These are phyloP conservation scores for Nannospalax galili DNA, from an alignment of 2,113 vertebrate genomes.

Conservation along the genomic window DNA sequence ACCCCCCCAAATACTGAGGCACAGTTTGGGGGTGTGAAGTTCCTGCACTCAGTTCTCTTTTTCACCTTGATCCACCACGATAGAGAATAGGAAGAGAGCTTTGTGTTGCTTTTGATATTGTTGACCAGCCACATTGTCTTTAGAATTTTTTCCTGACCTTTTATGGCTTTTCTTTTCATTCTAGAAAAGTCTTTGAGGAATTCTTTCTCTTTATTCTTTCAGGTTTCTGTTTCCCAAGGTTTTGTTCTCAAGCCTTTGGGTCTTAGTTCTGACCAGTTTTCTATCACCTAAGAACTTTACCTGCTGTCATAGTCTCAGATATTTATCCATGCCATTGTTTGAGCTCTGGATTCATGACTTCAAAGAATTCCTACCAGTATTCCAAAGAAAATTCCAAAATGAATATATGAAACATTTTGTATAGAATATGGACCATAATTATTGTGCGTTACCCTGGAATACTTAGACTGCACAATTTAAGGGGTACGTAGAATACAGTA, in stretches of 20 bases:
- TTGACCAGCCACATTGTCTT: background rate
- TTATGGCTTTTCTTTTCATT: background rate
- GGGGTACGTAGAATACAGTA: background rate
- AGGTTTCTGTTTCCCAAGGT: background rate
- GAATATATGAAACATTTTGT: conserved; percentile 11
- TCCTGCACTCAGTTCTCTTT: no score
- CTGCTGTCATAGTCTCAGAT: background rate
- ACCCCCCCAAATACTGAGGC: no score
- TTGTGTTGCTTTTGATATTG: no score
- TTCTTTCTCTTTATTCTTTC: background rate
- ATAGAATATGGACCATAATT: background rate
- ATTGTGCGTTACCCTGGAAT: conserved; percentile 9
- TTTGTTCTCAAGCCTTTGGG: background rate
- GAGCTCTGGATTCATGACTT: background rate
- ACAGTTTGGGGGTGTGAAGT: no score
- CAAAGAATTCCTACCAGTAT: background rate
- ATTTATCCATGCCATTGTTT: background rate
- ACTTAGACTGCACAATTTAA: background rate
- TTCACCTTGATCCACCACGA: no score
- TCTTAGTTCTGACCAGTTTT: background rate
- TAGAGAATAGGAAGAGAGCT: no score
- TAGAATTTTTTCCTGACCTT: background rate
- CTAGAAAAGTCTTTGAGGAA: background rate
- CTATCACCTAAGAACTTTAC: background rate
- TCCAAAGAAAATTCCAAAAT: background rate